Conservation (phyloP, 2,888 invertebrate genomes). For the Agonopterix subpropinquella region DNA sequence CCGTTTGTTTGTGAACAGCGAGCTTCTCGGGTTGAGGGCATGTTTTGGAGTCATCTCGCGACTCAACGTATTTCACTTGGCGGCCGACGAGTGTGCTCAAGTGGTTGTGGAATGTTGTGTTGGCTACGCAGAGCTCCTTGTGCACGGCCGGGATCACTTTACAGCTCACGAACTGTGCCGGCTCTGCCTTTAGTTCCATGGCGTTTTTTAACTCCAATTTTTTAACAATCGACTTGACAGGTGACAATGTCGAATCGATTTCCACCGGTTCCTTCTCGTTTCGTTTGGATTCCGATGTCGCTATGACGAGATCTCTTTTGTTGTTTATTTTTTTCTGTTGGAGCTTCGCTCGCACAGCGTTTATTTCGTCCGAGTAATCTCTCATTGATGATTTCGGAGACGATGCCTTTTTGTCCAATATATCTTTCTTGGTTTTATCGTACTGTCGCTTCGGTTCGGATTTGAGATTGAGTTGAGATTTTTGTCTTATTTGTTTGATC, state of each 20-base stretch:
- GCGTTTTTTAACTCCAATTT: constrained; percentile 68
- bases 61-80: constrained; percentile 62
- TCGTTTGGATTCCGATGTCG: constrained; percentile 43
- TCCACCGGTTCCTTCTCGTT: constrained; percentile 48
- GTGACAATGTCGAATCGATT: constrained; percentile 58
- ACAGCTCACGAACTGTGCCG: constrained; percentile 56
- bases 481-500: constrained; percentile 64
- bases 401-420: constrained; percentile 49
- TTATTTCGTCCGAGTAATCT: constrained; percentile 70
- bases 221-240: constrained; percentile 68
- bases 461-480: constrained; percentile 61
- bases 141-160: constrained; percentile 67
- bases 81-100: constrained; percentile 72
- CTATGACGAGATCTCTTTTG: constrained; percentile 55
- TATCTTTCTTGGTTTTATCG: constrained; percentile 61
- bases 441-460: constrained; percentile 51
- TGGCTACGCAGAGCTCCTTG: constrained; percentile 66
- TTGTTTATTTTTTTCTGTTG: constrained; percentile 63
- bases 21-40: constrained; percentile 51
- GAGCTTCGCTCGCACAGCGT: constrained; percentile 65
- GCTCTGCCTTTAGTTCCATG: constrained; percentile 55
- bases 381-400: constrained; percentile 51
- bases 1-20: constrained; percentile 51
- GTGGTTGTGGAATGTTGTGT: constrained; percentile 66
- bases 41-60: constrained; percentile 56